These are phyloP conservation scores for Araneus ventricosus DNA, from an alignment of 1,140 invertebrate species.

Conservation along the genomic window DNA sequence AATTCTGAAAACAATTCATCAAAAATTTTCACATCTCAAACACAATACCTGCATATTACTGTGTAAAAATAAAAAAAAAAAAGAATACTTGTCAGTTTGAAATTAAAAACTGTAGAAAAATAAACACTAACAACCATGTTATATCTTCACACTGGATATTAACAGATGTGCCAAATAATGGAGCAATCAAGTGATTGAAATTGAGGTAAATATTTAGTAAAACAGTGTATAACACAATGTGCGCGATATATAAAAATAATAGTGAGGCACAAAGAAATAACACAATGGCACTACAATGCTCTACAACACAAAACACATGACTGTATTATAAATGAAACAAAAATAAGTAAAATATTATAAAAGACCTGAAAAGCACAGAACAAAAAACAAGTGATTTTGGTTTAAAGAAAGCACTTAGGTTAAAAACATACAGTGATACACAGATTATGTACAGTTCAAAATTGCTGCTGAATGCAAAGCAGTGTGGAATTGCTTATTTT, in stretches of 20 bases:
- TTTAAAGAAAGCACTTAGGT: conserved; percentile 58
- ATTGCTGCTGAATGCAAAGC: conserved; percentile 31
- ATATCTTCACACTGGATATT: conserved; percentile 37
- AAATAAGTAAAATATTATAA: conserved; percentile 54
- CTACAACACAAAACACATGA: conserved; percentile 55
- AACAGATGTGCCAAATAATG: conserved; percentile 42
- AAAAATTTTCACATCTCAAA: not conserved
- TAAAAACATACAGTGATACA: conserved; percentile 31
- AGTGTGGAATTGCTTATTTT: not conserved
- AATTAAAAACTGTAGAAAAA: conserved; percentile 3
- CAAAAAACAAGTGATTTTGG: conserved; percentile 54
- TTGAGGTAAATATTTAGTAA: conserved; percentile 57
- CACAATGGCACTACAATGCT: conserved; percentile 65
- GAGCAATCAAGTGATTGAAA: conserved; percentile 22
- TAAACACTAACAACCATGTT: not conserved
- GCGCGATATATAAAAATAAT: conserved; percentile 66
- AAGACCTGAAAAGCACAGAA: conserved; percentile 20
- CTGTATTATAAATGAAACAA: conserved; percentile 32
- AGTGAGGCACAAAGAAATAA: conserved; percentile 62
- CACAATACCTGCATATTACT: not conserved
- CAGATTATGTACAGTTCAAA: conserved; percentile 45
- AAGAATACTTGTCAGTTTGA: not conserved
- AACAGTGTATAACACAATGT: conserved; percentile 61
- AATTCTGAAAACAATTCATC: not conserved
- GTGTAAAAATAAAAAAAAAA: not conserved